A percentile compares a stretch with the other conserved stretches of the same genome.
Conservation (phyloP, 2,888 invertebrate species). For the Galeopsomyia nigrocyanea region DNA sequence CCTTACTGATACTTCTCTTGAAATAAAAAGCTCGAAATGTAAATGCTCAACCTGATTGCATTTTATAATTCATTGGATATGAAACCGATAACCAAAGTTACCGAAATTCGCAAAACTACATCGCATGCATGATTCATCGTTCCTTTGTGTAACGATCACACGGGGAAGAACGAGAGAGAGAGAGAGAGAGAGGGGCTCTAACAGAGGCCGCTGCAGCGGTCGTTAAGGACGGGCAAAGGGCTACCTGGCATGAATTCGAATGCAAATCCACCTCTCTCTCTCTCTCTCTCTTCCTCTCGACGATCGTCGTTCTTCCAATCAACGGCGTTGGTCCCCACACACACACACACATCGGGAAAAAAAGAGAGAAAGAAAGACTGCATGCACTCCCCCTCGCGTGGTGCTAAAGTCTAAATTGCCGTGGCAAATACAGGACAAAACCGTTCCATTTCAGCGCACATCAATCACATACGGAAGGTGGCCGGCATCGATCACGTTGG, state of each 20-base stretch:
- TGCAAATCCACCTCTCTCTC: slow-evolving; percentile 34
- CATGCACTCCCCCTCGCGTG: too few relatives aligned
- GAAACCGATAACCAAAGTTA: too few relatives aligned
- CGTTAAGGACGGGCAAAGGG: slow-evolving; percentile 28
- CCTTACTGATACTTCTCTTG: too few relatives aligned
- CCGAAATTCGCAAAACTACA: too few relatives aligned
- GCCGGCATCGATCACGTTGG: slow-evolving; percentile 90
- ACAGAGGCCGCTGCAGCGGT: slow-evolving; percentile 1
- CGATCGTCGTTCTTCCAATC: slow-evolving; percentile 35
- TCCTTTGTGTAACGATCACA: too few relatives aligned
- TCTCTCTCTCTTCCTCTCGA: slow-evolving; percentile 10
- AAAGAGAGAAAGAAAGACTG: slow-evolving; percentile 11
- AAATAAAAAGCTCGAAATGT: too few relatives aligned
- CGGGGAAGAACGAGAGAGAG: too few relatives aligned
- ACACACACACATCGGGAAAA: background rate
- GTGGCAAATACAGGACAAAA: slow-evolving; percentile 29
- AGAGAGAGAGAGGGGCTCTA: background rate
- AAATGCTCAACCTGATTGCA: too few relatives aligned
- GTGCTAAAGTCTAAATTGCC: slow-evolving; percentile 26
- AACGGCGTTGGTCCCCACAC: background rate
- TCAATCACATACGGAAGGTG: slow-evolving; percentile 86
- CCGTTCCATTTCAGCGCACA: slow-evolving; percentile 74
- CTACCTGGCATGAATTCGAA: slow-evolving; percentile 29
- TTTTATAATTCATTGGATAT: too few relatives aligned
- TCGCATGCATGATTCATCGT: too few relatives aligned